Base-by-base conservation (phyloP, 2,888 invertebrate genomes). In the Scelioninae gen. 1 region DNA sequence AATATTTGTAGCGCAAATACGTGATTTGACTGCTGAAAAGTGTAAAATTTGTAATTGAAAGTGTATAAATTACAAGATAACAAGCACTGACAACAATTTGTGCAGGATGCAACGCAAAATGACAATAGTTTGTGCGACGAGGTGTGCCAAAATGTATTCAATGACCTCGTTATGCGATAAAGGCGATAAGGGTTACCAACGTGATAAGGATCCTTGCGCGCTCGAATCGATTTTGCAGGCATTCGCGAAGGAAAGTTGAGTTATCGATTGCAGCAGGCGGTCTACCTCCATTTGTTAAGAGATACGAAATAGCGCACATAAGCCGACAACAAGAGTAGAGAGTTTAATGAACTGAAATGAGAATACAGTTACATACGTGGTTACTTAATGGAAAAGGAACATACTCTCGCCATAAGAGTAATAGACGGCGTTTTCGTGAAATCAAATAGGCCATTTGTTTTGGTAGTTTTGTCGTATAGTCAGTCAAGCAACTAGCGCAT, bases 281-380 rank as follows among this genome's bases (percentile, higher is more conserved):
- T 43, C n/a, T 63, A 49, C 47, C 16, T 53, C n/a, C n/a, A 51
- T 71, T 40, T 29, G 45, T 4, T 34, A 11, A 45, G 71, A 66
- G 65, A 58, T 47, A 65, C 40, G 45, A 75, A 65, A 75, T 49
- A 8, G 56, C 56, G 32, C 34, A n/a, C 55, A 63, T 49, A 32
- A 56, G 32, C 53, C 45, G 31, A 5, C 63, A 65, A 58, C 71
- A 58, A 62, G 53, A 65, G 32, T 29, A 16, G 38, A 58, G 43
- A 66, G 82, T 74, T 78, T 78, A 78, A 74, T 78, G 74, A 74
- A 74, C 78, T 63, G 69, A 82, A 82, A 74, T 47, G 68, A 47
- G 58, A 74, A 71, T 68, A 53, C 43, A 63, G 71, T 81, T 49
- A 38, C 56, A 29, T 15, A 58, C 16, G 62, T 49, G 69, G 63